Evolutionary conservation across 1,140 invertebrate genomes (phyloP).

Genomic region (Drosophila jambulina): DNA sequence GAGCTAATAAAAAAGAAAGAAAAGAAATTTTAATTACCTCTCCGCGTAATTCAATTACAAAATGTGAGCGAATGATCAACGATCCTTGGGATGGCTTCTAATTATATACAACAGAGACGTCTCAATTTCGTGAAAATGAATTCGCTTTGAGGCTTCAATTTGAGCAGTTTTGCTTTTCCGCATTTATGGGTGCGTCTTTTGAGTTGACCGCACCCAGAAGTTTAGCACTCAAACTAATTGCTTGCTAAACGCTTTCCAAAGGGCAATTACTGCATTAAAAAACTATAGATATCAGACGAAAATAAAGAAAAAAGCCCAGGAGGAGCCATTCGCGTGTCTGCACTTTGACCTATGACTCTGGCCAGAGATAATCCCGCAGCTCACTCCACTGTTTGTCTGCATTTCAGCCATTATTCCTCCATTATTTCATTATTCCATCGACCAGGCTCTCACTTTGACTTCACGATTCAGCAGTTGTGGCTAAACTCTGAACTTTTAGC

Average conservation of each 20-base stretch:
- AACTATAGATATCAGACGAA: conserved; percentile 54
- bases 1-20: not conserved
- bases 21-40: conserved; percentile 64
- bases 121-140: conserved; percentile 6
- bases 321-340: conserved; percentile 59
- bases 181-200: conserved; percentile 28
- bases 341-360: conserved; percentile 63
- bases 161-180: conserved; percentile 9
- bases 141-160: not conserved
- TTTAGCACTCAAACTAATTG: conserved; percentile 75
- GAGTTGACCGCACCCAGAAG: conserved; percentile 50
- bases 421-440: conserved; percentile 38
- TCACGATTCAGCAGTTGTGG: conserved; percentile 27
- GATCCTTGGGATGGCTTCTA: conserved; percentile 30
- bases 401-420: conserved; percentile 45
- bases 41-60: conserved; percentile 73
- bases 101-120: conserved; percentile 31
- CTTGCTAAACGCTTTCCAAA: conserved; percentile 70
- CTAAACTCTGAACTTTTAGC: conserved; percentile 52
- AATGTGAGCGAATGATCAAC: conserved; percentile 46
- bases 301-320: conserved; percentile 3
- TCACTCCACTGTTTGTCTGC: conserved; percentile 22
- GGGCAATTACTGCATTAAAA: conserved; percentile 72
- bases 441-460: conserved; percentile 57
- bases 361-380: conserved; percentile 1